Base-by-base conservation (phyloP, 2,888 invertebrate genomes). In the Agonopterix arenella region DNA sequence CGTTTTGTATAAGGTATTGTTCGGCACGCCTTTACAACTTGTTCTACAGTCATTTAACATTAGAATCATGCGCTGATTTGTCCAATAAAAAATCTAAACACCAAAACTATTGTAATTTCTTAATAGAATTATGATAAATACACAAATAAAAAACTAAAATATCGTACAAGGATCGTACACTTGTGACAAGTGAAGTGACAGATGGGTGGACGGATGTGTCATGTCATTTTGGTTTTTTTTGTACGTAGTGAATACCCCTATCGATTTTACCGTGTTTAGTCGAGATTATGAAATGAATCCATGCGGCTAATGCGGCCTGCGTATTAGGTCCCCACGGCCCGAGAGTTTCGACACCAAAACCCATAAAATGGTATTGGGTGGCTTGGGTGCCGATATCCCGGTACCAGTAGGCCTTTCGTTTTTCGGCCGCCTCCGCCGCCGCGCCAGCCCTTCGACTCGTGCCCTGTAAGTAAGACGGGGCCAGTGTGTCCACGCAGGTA, bases 81-180 rank as follows among this genome's bases (percentile, higher is more conserved):
- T 61, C 56, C 58, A 62, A 69, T 74, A 71, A 68, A 76, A 73
- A 70, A 75, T 73, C 71, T 76, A 77, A 73, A 73, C 76, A 80
- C 68, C 68, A 78, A 78, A 77, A 76, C 70, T 73, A 64, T 68
- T 66, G 62, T 66, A 76, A 76, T 70, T 68, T 60, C 64, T 50
- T 59, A 68, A 70, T 70, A 74, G 69, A 76, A 75, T 72, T 75
- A 75, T 62, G 67, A 72, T 76, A 79, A 38, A 84, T 66, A 71
- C 66, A 82, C 78, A 84, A 85, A 84, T 82, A 85, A 83, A 84
- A 85, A 85, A 85, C 75, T 82, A 84, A 84, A 85, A 79, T 83
- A 77, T 73, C 74, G 67, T 74, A 70, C 72, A 70, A 76, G 73
- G 68, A 76, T 73, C 66, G 73, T 74, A 74, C 75, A 58, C 68